Percentiles rank a stretch among this genome's conserved stretches.
phyloP scores from a whole-genome alignment of 2,113 vertebrate species.

The Arizona elegans region DNA sequence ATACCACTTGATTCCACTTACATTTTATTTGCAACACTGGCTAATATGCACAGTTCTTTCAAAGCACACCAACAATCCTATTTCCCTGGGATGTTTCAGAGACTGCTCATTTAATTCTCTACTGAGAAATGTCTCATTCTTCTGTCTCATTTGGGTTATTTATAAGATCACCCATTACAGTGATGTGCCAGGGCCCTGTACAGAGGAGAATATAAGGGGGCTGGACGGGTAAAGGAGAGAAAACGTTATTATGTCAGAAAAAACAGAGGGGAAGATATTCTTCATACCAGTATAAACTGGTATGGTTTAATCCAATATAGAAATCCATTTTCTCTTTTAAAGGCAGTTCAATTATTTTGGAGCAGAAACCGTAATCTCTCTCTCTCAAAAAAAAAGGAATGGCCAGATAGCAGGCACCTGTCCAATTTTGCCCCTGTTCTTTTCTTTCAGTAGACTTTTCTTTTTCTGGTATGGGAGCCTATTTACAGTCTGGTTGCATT shows the following conservation, averaged over 20 bases:
- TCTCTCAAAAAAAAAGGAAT: slow-evolving; percentile 55
- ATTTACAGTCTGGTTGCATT: slow-evolving; percentile 60
- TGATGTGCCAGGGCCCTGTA: slow-evolving; percentile 14
- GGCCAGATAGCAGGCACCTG: slow-evolving; percentile 44
- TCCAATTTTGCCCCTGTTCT: slow-evolving; percentile 51
- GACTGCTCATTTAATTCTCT: slow-evolving; percentile 46
- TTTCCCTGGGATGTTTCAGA: slow-evolving; percentile 41
- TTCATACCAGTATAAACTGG: neutral
- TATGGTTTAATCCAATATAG: slow-evolving; percentile 13
- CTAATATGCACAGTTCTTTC: slow-evolving; percentile 22
- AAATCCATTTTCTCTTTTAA: slow-evolving; percentile 32
- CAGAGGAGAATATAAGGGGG: slow-evolving; percentile 18
- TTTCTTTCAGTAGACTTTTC: slow-evolving; percentile 59
- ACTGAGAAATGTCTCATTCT: slow-evolving; percentile 10
- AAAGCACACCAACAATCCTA: slow-evolving; percentile 41
- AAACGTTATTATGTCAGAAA: neutral
- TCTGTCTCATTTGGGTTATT: slow-evolving; percentile 46
- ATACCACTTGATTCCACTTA: slow-evolving; percentile 36
- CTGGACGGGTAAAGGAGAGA: neutral
- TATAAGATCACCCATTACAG: slow-evolving; percentile 50
- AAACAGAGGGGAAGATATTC: neutral
- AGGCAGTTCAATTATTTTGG: slow-evolving; percentile 51
- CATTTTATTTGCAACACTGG: slow-evolving; percentile 34
- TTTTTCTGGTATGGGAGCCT: slow-evolving; percentile 46
- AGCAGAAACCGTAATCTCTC: slow-evolving; percentile 27